Conservation (phyloP, 64 coral and sea anemone genomes). For the Actinia tenebrosa region DNA sequence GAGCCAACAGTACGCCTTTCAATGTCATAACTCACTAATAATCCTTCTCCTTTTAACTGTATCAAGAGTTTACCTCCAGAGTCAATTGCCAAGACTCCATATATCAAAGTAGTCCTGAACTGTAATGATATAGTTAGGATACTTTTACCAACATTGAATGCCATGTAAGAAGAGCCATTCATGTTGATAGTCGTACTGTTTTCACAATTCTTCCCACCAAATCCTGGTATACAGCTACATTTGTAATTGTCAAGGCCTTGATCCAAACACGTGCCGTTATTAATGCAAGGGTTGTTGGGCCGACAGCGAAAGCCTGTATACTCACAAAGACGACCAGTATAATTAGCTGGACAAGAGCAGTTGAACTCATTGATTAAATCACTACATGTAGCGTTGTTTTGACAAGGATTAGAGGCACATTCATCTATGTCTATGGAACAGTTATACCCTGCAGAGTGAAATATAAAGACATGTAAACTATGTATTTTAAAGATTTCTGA, state of each 20-base stretch:
- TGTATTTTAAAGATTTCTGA: neutral
- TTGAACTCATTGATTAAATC: conserved; percentile 56
- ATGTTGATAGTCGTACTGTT: conserved; percentile 77
- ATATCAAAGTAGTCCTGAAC: conserved; percentile 71
- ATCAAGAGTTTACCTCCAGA: neutral
- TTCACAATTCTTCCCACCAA: conserved; percentile 68
- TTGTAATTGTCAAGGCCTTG: conserved; percentile 47
- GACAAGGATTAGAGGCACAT: conserved; percentile 72
- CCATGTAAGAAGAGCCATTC: conserved; percentile 72
- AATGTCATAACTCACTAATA: neutral
- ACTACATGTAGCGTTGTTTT: conserved; percentile 76
- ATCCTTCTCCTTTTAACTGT: neutral
- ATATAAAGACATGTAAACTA: neutral
- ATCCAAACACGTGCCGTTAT: conserved; percentile 66
- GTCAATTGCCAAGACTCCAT: conserved; percentile 33
- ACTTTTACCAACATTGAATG: conserved; percentile 32
- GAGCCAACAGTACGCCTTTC: neutral
- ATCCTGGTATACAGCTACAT: conserved; percentile 75
- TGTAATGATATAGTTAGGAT: conserved; percentile 52
- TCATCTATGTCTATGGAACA: conserved; percentile 87
- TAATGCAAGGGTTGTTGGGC: conserved; percentile 66
- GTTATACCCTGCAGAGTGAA: conserved; percentile 47
- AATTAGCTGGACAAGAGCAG: conserved; percentile 66
- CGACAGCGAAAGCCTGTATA: conserved; percentile 35
- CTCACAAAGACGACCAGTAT: conserved; percentile 65